These are phyloP conservation scores for Tyrannus savana DNA, from an alignment of 2,113 vertebrate genomes.

Conservation along the genomic window DNA sequence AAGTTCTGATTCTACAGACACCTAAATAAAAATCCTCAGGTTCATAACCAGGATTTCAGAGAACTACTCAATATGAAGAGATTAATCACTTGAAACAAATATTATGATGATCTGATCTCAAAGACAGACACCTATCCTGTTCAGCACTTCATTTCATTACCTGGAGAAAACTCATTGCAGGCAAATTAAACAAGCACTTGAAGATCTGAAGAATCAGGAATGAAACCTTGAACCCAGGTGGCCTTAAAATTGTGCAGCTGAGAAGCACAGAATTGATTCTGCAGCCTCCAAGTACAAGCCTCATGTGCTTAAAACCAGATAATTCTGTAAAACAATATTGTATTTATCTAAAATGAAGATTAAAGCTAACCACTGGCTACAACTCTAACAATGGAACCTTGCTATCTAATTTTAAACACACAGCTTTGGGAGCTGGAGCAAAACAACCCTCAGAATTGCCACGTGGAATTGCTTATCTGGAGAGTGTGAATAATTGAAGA, in stretches of 20 bases:
- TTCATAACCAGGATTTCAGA: neutral
- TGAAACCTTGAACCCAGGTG: neutral
- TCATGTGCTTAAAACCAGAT: neutral
- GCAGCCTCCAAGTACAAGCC: neutral
- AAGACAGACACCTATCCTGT: neutral
- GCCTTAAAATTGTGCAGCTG: neutral
- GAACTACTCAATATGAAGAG: neutral
- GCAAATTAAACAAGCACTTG: neutral
- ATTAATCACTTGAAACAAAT: neutral
- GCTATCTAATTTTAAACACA: neutral
- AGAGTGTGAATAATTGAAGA: slow-evolving; percentile 4
- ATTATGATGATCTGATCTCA: neutral
- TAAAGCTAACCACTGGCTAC: neutral
- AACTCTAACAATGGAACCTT: neutral
- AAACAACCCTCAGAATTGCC: neutral
- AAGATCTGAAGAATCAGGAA: neutral
- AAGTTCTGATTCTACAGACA: neutral
- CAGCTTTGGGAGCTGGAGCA: neutral
- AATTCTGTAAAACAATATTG: neutral
- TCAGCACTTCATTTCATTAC: neutral
- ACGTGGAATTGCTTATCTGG: neutral
- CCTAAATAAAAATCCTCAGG: neutral
- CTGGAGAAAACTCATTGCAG: neutral
- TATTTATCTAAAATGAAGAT: neutral
- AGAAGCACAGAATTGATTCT: neutral